A percentile compares a stretch with the other conserved stretches of the same genome.
These are phyloP conservation scores for Enteromius fasciolatus DNA, from an alignment of 2,797 vertebrate genomes.

Conservation along the genomic window DNA sequence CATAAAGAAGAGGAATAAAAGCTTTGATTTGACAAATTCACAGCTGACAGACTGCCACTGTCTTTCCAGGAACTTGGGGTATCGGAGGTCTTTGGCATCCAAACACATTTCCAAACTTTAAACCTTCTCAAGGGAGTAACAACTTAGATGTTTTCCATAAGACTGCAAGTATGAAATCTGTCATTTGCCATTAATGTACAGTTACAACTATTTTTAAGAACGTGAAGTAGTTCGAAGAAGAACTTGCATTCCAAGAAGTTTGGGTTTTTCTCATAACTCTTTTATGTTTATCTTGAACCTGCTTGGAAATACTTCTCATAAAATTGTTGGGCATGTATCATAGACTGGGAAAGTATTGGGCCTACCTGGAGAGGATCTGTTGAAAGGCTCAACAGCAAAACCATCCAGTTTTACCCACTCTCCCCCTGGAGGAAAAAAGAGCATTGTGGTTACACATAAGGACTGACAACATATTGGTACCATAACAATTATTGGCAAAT, in stretches of 20 bases:
- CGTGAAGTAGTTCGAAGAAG: neutral
- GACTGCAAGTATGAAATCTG: neutral
- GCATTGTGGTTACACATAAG: slow-evolving; percentile 9
- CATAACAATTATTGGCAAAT: neutral
- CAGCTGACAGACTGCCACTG: slow-evolving; percentile 64
- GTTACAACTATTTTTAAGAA: slow-evolving; percentile 9
- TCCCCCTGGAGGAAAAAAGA: slow-evolving; percentile 68
- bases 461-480: neutral
- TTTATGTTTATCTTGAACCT: neutral
- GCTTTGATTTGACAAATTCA: slow-evolving; percentile 61
- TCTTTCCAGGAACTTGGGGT: slow-evolving; percentile 67
- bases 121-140: slow-evolving; percentile 6
- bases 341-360: neutral
- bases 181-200: slow-evolving; percentile 20
- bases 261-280: neutral
- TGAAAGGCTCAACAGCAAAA: slow-evolving; percentile 79
- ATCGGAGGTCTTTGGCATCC: slow-evolving; percentile 52
- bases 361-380: slow-evolving; percentile 77
- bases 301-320: neutral
- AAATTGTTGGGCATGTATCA: neutral
- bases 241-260: neutral
- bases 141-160: slow-evolving; percentile 17
- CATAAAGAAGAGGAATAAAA: slow-evolving; percentile 55
- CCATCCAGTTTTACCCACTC: slow-evolving; percentile 81
- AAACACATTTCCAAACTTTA: slow-evolving; percentile 59